Conservation (phyloP, 1,140 invertebrate genomes). For the Thaumetopoea pityocampa region DNA sequence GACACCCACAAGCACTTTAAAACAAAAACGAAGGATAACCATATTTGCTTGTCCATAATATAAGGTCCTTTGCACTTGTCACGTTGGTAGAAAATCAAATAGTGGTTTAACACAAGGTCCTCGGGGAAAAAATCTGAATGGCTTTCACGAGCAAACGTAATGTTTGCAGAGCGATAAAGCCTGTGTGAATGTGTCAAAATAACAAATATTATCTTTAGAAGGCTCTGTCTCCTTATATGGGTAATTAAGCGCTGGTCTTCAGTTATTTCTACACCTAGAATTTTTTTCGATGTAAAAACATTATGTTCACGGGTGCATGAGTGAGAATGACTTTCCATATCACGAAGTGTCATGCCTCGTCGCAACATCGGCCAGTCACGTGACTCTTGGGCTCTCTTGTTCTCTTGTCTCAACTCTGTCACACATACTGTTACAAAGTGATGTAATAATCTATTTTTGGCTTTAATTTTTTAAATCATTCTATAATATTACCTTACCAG, state of each 20-base stretch:
- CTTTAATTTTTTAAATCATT: too few species aligned
- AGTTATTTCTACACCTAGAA: slow-evolving; percentile 8
- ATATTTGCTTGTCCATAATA: slow-evolving; percentile 54
- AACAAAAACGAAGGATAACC: slow-evolving; percentile 42
- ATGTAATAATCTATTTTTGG: too few species aligned
- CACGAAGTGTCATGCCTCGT: too few species aligned
- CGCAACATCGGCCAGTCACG: too few species aligned
- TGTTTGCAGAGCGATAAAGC: slow-evolving; percentile 70
- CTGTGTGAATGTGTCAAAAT: slow-evolving; percentile 74
- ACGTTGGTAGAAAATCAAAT: slow-evolving; percentile 67
- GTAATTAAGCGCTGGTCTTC: slow-evolving; percentile 39
- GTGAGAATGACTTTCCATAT: too few species aligned
- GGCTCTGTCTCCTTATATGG: slow-evolving; percentile 36
- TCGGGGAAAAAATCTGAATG: slow-evolving; percentile 60
- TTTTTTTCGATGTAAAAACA: too few species aligned
- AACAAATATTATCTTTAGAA: slow-evolving; percentile 65
- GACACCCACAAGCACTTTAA: slow-evolving; percentile 26
- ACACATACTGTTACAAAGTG: too few species aligned
- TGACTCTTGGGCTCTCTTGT: too few species aligned
- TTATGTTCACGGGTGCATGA: too few species aligned
- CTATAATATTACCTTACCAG: too few species aligned
- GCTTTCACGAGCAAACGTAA: slow-evolving; percentile 68
- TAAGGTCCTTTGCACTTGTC: slow-evolving; percentile 68
- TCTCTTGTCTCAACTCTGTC: too few species aligned
- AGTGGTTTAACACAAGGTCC: slow-evolving; percentile 34